Conservation (phyloP, 2,888 invertebrate genomes). For the Drosophila seclusa region DNA sequence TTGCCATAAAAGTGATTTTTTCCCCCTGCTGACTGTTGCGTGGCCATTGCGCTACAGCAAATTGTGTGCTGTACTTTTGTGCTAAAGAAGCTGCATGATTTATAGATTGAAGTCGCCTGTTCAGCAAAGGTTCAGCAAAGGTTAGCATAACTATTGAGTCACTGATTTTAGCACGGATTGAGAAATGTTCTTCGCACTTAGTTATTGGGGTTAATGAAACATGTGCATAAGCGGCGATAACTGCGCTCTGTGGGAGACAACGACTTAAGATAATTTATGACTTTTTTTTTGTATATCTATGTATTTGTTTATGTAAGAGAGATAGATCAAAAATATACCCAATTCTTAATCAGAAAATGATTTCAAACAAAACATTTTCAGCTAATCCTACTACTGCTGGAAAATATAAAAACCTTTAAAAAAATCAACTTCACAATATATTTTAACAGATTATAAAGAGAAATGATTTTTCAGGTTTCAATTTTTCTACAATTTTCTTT, state of each 20-base stretch:
- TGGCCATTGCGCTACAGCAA: slow-evolving; percentile 73
- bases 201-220: not conserved
- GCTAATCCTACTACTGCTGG: not conserved
- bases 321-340: not conserved
- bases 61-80: slow-evolving; percentile 74
- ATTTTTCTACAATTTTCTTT: not conserved
- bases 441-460: not conserved
- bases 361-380: too few species aligned
- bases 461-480: not conserved
- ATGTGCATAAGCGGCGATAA: not conserved
- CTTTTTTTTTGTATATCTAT: not conserved
- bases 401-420: not conserved
- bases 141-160: slow-evolving; percentile 45
- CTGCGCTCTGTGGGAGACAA: not conserved
- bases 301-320: not conserved
- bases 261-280: not conserved
- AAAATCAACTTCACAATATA: not conserved
- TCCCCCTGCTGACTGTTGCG: slow-evolving; percentile 63
- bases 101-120: slow-evolving; percentile 46
- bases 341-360: not conserved
- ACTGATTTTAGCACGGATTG: slow-evolving; percentile 35
- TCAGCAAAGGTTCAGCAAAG: slow-evolving; percentile 37
- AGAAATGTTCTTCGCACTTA: slow-evolving; percentile 20
- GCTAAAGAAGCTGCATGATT: slow-evolving; percentile 46
- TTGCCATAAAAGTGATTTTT: slow-evolving; percentile 79